Evolutionary conservation across 2,113 vertebrate species (phyloP).

Genomic region (Labeo rohita): DNA sequence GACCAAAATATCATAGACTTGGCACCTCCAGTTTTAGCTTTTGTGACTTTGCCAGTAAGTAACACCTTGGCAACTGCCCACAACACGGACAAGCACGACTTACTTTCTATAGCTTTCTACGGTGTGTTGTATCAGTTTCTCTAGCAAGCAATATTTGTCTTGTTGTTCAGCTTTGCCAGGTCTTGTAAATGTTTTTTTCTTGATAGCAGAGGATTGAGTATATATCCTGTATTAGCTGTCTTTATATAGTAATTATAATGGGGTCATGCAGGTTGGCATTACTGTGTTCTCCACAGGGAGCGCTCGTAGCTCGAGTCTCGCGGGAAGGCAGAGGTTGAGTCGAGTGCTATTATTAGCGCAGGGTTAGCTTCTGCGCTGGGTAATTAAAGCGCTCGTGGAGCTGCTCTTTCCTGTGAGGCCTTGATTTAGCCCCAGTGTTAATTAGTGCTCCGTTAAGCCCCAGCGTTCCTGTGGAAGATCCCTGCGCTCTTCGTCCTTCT

Average conservation of each 20-base stretch:
- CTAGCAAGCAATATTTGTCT: conserved; percentile 22
- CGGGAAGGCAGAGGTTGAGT: conserved; percentile 38
- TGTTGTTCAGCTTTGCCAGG: conserved; percentile 7
- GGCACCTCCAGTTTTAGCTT: neutral
- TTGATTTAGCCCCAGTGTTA: conserved; percentile 47
- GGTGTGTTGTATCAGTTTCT: neutral
- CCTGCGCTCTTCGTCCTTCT: conserved; percentile 23
- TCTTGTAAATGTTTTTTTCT: conserved; percentile 17
- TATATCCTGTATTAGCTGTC: conserved; percentile 14
- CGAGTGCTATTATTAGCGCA: conserved; percentile 35
- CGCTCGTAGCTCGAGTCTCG: conserved; percentile 18
- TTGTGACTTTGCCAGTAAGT: neutral
- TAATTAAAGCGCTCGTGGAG: conserved; percentile 34
- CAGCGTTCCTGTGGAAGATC: conserved; percentile 33
- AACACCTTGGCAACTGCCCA: neutral
- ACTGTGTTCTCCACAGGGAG: conserved; percentile 40
- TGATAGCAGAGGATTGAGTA: conserved; percentile 2
- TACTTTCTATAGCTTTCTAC: neutral
- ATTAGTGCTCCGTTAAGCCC: conserved; percentile 33
- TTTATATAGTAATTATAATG: conserved; percentile 36
- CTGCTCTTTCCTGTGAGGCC: conserved; percentile 41
- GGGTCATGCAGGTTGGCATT: conserved; percentile 32
- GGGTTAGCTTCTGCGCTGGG: conserved; percentile 17
- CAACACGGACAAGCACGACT: neutral
- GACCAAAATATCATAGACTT: neutral